phyloP scores from a whole-genome alignment of 1,140 invertebrate species.

The Drosophila lini region DNA sequence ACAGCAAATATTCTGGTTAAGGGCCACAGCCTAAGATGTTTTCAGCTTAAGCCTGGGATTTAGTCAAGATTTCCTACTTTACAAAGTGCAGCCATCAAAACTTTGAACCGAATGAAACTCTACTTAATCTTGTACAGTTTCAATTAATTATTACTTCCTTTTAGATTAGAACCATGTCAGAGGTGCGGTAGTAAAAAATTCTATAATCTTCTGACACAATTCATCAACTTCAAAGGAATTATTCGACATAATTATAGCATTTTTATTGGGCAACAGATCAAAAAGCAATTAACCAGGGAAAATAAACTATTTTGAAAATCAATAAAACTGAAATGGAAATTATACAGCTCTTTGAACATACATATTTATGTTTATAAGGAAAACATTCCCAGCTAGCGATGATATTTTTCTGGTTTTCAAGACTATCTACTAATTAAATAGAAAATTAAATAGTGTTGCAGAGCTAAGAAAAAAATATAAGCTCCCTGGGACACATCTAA shows the following conservation, averaged over 20 bases:
- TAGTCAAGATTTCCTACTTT: not conserved
- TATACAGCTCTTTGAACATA: not conserved
- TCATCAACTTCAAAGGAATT: conserved; percentile 37
- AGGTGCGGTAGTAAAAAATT: conserved; percentile 9
- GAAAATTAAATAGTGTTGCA: too few species aligned
- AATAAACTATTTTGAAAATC: conserved; percentile 14
- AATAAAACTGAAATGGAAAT: not conserved
- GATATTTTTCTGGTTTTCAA: not conserved
- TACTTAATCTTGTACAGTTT: conserved; percentile 8
- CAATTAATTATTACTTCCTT: conserved; percentile 22
- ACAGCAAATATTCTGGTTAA: not conserved
- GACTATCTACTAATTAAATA: too few species aligned
- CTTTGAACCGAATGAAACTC: not conserved
- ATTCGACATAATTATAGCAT: conserved; percentile 22
- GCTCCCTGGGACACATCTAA: not conserved
- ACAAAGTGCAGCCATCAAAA: not conserved
- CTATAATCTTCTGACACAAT: conserved; percentile 35
- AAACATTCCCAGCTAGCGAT: not conserved
- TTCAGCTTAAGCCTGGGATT: too few species aligned
- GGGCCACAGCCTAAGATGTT: not conserved
- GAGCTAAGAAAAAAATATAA: not conserved
- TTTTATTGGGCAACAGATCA: conserved; percentile 29
- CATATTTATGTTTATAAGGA: not conserved
- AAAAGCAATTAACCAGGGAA: conserved; percentile 8
- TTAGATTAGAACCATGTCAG: conserved; percentile 14